Percentiles rank a stretch among this genome's conserved stretches.
phyloP scores from a whole-genome alignment of 2,113 vertebrate species.

The Gobiocypris rarus region DNA sequence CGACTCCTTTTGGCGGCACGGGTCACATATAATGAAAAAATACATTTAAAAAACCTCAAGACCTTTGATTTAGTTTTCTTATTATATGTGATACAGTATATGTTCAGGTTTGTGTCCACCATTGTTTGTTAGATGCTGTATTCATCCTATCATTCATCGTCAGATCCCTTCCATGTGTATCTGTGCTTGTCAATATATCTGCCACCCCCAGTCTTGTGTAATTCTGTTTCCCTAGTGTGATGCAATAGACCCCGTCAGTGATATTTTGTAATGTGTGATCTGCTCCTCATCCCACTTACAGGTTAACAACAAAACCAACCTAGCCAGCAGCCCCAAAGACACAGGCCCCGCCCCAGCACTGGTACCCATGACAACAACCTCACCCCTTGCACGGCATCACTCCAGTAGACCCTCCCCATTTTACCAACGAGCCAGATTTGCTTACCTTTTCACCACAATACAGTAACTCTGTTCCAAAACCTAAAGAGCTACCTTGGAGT shows the following conservation, averaged over 20 bases:
- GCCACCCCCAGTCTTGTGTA: background rate
- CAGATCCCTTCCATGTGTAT: background rate
- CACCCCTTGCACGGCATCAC: conserved; percentile 27
- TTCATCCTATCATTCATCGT: background rate
- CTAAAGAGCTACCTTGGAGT: background rate
- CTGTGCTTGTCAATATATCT: background rate
- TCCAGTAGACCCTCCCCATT: background rate
- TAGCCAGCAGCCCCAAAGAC: conserved; percentile 99
- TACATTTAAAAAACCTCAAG: background rate
- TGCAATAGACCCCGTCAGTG: background rate
- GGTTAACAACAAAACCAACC: conserved; percentile 99
- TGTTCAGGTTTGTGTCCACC: background rate
- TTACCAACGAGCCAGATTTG: conserved; percentile 20
- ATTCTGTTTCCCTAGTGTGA: conserved; percentile 13
- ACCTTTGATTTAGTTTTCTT: background rate
- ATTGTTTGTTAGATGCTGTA: background rate
- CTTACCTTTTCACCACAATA: background rate
- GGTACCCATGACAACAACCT: conserved; percentile 83
- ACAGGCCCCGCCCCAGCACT: conserved; percentile 93
- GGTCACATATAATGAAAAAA: background rate
- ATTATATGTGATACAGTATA: background rate
- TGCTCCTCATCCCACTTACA: conserved; percentile 77
- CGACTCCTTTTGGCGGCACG: too few species aligned
- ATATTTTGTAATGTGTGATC: conserved; percentile 45
- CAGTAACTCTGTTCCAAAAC: background rate